These are phyloP conservation scores for Neodon shergylaensis DNA, from an alignment of 2,113 vertebrate species.

Conservation along the genomic window DNA sequence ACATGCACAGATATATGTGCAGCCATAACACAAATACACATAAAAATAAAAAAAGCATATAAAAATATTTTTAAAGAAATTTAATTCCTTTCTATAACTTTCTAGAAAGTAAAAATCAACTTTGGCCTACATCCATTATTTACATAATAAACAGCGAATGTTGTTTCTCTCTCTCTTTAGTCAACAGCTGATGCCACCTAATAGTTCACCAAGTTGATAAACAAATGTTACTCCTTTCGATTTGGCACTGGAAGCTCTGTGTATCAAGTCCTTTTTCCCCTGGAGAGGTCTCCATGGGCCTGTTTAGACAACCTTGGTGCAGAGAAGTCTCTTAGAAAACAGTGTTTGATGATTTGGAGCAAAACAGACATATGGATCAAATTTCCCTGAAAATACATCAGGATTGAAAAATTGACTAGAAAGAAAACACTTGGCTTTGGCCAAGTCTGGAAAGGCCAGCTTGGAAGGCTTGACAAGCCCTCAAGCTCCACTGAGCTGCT, in stretches of 20 bases:
- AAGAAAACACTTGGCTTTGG: conserved; percentile 45
- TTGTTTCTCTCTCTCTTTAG: conserved; percentile 10
- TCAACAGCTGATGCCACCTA: background rate
- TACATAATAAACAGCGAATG: background rate
- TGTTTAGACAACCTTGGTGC: conserved; percentile 53
- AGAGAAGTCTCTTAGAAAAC: conserved; percentile 70
- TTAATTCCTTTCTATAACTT: background rate
- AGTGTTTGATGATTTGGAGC: conserved; percentile 71
- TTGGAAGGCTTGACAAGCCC: conserved; percentile 49
- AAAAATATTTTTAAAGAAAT: background rate
- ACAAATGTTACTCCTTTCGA: conserved; percentile 54
- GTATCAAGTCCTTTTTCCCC: conserved; percentile 30
- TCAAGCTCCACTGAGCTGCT: background rate
- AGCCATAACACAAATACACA: background rate
- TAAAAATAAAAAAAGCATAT: background rate
- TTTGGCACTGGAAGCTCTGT: conserved; percentile 32
- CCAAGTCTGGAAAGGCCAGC: conserved; percentile 64
- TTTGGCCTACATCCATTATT: background rate
- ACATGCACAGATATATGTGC: too few relatives aligned
- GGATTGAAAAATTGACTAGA: conserved; percentile 71
- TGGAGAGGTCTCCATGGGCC: conserved; percentile 36
- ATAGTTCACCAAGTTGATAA: conserved; percentile 44
- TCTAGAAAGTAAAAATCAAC: background rate
- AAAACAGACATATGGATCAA: conserved; percentile 72
- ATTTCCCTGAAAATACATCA: conserved; percentile 69